phyloP scores from a whole-genome alignment of 2,888 invertebrate genomes.

The Hirtodrosophila confusa region DNA sequence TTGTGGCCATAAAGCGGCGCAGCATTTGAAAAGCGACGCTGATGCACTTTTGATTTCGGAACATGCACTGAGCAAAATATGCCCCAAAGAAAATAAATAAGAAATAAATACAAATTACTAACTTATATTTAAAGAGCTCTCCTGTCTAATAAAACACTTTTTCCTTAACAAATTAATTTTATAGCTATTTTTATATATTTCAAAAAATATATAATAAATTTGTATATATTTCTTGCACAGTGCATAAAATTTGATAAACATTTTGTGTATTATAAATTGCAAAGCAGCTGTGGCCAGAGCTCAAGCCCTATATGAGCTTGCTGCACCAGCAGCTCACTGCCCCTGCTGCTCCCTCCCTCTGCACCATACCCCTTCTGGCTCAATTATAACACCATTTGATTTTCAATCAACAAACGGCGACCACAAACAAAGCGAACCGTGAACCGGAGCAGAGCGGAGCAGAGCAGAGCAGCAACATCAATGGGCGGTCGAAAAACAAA shows the following conservation, averaged over 20 bases:
- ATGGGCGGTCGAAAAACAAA: slow-evolving; percentile 11
- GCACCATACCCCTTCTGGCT: slow-evolving; percentile 9
- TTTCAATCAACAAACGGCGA: slow-evolving; percentile 55
- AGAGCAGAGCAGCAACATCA: slow-evolving; percentile 25
- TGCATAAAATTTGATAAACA: slow-evolving; percentile 32
- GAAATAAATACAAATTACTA: neutral
- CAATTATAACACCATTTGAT: slow-evolving; percentile 63
- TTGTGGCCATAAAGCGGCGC: slow-evolving; percentile 73
- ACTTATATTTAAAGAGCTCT: too few species aligned
- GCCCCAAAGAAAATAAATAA: neutral
- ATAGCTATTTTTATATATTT: too few species aligned
- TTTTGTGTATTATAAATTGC: slow-evolving; percentile 35
- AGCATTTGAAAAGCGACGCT: slow-evolving; percentile 55
- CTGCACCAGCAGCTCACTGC: too few species aligned
- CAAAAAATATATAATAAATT: too few species aligned
- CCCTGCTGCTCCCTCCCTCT: neutral
- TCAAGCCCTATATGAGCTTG: slow-evolving; percentile 6
- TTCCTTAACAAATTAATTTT: too few species aligned
- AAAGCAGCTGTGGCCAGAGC: slow-evolving; percentile 1
- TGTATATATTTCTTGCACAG: slow-evolving; percentile 6
- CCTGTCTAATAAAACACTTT: too few species aligned
- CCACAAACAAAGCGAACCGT: slow-evolving; percentile 47
- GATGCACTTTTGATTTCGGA: slow-evolving; percentile 48
- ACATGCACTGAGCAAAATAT: slow-evolving; percentile 32
- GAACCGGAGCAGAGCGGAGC: slow-evolving; percentile 12